phyloP scores from a whole-genome alignment of 2,797 vertebrate genomes.

The Zenarchopterus dispar region DNA sequence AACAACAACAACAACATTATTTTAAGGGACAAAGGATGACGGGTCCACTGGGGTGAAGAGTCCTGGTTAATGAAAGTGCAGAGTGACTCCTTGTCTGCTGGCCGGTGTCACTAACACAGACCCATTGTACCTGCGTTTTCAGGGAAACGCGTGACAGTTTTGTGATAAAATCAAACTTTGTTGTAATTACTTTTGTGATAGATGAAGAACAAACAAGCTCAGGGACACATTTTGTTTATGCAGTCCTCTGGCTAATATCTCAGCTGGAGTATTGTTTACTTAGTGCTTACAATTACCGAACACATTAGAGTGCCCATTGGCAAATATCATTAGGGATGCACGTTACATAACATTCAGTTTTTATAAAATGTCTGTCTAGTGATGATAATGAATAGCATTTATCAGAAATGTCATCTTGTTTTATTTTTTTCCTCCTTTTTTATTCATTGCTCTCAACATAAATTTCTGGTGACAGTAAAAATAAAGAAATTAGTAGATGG shows the following conservation, averaged over 20 bases:
- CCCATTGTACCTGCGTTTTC: slow-evolving; percentile 41
- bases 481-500: neutral
- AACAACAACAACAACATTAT: slow-evolving; percentile 45
- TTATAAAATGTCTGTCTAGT: slow-evolving; percentile 15
- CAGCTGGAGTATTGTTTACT: slow-evolving; percentile 66
- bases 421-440: neutral
- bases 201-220: slow-evolving; percentile 62
- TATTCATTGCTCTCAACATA: neutral
- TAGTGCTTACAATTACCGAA: slow-evolving; percentile 62
- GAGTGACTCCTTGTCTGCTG: slow-evolving; percentile 29
- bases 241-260: slow-evolving; percentile 68
- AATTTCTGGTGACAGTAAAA: neutral
- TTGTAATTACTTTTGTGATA: slow-evolving; percentile 65
- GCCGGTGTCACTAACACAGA: slow-evolving; percentile 58
- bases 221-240: slow-evolving; percentile 67
- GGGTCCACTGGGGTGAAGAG: neutral
- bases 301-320: slow-evolving; percentile 53
- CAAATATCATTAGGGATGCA: slow-evolving; percentile 57
- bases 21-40: slow-evolving; percentile 19
- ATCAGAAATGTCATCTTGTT: slow-evolving; percentile 15
- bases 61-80: slow-evolving; percentile 34
- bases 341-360: slow-evolving; percentile 27
- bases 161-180: slow-evolving; percentile 47
- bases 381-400: slow-evolving; percentile 25
- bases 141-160: slow-evolving; percentile 37